Evolutionary conservation across 2,888 invertebrate species (phyloP).

Genomic region (Standfussiana lucernea): DNA sequence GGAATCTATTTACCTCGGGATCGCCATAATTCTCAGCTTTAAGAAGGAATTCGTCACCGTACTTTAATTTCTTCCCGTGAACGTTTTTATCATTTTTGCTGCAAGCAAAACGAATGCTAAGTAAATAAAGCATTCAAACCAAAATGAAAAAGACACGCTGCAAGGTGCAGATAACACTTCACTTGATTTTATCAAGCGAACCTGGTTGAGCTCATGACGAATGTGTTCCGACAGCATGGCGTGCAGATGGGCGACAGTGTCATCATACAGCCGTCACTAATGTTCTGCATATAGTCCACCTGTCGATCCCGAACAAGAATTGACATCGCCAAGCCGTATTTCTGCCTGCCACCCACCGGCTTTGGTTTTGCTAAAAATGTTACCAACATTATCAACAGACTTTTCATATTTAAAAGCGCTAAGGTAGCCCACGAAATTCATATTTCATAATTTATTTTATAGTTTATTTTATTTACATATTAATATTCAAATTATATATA

Average conservation of each 20-base stretch:
- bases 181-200: conserved; percentile 44
- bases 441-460: background rate
- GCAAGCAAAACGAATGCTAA: conserved; percentile 57
- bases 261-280: conserved; percentile 85
- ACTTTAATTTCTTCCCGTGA: conserved; percentile 82
- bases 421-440: background rate
- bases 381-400: background rate
- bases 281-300: conserved; percentile 86
- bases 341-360: conserved; percentile 71
- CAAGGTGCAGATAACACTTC: background rate
- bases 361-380: conserved; percentile 70
- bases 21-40: conserved; percentile 86
- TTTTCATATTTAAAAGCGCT: background rate
- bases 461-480: background rate
- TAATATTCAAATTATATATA: background rate
- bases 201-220: conserved; percentile 80
- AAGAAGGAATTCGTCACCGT: conserved; percentile 86
- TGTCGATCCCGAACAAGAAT: conserved; percentile 84
- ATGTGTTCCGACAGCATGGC: conserved; percentile 88
- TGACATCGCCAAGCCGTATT: conserved; percentile 86
- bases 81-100: conserved; percentile 77
- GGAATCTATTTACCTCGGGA: conserved; percentile 74
- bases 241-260: conserved; percentile 87
- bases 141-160: conserved; percentile 5
- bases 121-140: background rate